Percentiles rank a stretch among this genome's conserved stretches.
phyloP scores from a whole-genome alignment of 2,888 invertebrate species.

The Troides oblongomaculatus region DNA sequence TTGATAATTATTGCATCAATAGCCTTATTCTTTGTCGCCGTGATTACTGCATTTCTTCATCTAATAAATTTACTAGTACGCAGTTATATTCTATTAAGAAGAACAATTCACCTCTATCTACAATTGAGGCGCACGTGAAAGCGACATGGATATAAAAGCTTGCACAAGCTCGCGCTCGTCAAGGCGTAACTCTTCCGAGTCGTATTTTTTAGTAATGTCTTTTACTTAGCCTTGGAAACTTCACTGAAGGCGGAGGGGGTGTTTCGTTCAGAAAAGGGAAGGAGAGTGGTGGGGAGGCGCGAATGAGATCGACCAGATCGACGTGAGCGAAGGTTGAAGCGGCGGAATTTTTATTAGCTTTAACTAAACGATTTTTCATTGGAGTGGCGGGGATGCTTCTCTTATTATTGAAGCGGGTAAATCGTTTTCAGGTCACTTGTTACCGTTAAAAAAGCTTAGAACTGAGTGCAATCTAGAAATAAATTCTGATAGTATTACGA shows the following conservation, averaged over 20 bases:
- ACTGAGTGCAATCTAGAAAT: no score
- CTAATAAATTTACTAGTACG: no score
- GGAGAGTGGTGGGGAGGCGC: conserved; percentile 1
- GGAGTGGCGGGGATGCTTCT: no score
- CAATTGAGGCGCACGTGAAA: neutral
- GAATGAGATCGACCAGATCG: conserved; percentile 11
- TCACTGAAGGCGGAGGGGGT: conserved; percentile 1
- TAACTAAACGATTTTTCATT: conserved; percentile 25
- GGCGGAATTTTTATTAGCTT: conserved; percentile 27
- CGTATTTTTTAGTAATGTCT: conserved; percentile 55
- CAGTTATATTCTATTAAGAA: no score
- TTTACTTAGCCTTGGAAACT: conserved; percentile 31
- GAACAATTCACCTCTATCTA: neutral
- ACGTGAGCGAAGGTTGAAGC: conserved; percentile 38
- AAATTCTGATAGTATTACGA: no score
- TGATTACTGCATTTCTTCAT: no score
- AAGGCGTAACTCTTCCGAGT: conserved; percentile 43
- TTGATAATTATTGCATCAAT: no score
- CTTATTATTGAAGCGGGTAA: no score
- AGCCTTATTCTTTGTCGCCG: no score
- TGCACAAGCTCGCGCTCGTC: conserved; percentile 39
- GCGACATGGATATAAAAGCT: conserved; percentile 31
- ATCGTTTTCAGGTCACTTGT: no score
- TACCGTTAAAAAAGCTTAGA: no score
- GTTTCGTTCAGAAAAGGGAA: neutral